phyloP scores from a whole-genome alignment of 92 coral and sea anemone genomes.

The Palythoa grandis region DNA sequence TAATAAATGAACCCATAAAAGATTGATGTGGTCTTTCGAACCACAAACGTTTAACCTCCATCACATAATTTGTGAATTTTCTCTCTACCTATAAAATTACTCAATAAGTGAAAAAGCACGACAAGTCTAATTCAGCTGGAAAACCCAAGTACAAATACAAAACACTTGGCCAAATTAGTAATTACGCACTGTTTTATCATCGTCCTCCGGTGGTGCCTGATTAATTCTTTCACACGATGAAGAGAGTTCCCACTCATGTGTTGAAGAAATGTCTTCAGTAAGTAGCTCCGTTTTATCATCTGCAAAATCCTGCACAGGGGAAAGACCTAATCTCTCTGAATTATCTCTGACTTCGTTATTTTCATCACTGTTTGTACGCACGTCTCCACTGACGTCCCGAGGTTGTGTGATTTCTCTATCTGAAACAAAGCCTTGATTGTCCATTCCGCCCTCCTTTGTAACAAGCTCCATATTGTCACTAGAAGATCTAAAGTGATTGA shows the following conservation, averaged over 20 bases:
- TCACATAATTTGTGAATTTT: no score
- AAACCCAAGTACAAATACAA: neutral
- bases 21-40: no score
- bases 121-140: neutral
- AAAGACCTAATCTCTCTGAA: neutral
- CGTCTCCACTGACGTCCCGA: neutral
- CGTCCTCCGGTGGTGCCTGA: neutral
- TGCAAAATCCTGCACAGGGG: neutral
- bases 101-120: neutral
- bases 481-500: neutral
- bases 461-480: slow-evolving; percentile 32
- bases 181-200: neutral
- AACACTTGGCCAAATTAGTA: no score
- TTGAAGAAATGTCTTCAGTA: neutral
- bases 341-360: neutral
- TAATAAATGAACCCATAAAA: no score
- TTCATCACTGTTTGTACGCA: neutral
- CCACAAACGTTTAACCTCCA: no score
- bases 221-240: neutral
- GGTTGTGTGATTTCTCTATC: neutral
- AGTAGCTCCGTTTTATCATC: neutral
- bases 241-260: neutral
- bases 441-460: neutral
- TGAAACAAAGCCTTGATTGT: neutral
- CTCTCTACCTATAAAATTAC: no score